Evolutionary conservation across 2,113 vertebrate species (phyloP), one percentile per base, ranked within the genome.

Genomic region (Chascanopsetta lugubris): DNA sequence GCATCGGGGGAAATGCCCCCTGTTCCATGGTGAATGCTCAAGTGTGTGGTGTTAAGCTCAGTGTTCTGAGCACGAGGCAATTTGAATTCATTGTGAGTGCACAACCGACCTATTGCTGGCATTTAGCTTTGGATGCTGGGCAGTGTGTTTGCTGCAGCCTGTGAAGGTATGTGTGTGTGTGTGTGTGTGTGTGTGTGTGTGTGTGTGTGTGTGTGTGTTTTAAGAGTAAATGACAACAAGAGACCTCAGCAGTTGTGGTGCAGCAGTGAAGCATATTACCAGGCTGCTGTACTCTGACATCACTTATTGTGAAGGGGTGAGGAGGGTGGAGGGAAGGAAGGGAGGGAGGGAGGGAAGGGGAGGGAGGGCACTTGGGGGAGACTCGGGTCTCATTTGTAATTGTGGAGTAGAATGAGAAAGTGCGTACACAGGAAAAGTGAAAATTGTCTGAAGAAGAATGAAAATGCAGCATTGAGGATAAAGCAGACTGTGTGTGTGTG

Each of bases 381-480:
- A 70, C 34, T 30, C 13, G 18, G 58, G 62, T 83, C 72, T 71
- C 56, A 57, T 26, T 51, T 61, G 79, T 78, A 86, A 88, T 80
- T 84, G 82, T 86, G 55, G 36, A 73, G 13, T 47, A 69, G 29
- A 85, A 84, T 85, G 75, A 82, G 70, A 87, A 86, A 49, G 27
- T 25, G 24, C 5, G 20, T n/a, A n/a, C 40, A 78, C 13, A 12
- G 32, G 13, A 69, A 74, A 73, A 72, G 61, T 70, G 51, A 84
- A 82, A 82, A 69, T 49, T 50, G 63, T 58, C 75, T 30, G 36
- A 64, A 56, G 55, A 53, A 73, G 21, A 56, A 21, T 3, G 8
- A 59, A 71, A 77, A 70, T 68, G 21, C 20, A 21, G 18, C 43
- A 45, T 0, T 20, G n/a, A 45, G n/a, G 18, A 45, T 45, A 13